Evolutionary conservation across 2,888 invertebrate genomes (phyloP), one percentile per base, ranked within the genome.

Genomic region (Euplexia lucipara): DNA sequence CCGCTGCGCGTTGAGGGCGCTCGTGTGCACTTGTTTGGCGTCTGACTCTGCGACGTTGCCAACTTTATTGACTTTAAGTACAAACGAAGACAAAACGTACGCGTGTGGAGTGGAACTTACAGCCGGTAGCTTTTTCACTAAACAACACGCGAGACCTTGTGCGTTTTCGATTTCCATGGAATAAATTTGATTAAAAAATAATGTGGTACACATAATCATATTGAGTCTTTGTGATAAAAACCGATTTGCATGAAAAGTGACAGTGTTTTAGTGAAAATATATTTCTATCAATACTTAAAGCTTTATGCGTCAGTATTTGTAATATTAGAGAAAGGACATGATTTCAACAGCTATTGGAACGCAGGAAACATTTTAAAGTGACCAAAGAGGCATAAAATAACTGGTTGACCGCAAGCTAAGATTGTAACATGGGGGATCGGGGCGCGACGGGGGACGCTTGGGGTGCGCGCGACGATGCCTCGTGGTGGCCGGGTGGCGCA

Each of bases 1-100:
- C 95, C 95, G 93, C 94, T 95, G 95, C 95, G 95, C 92, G 95
- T 93, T 93, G 95, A 88, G 95, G 95, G 95, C 95, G 95, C 95
- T 90, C 84, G 90, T 88, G 94, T 91, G 88, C 92, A 91, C 92
- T 92, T 94, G 94, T 94, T 94, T 94, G 92, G 95, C 95, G 95
- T 95, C 95, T 93, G 88, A 88, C 88, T 90, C 89, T 91, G 95
- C 95, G 94, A 93, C 94, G 95, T 95, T 96, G 95, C 95, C 95
- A 95, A 92, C 91, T 95, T 91, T 95, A 95, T 94, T 92, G 94
- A 95, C 94, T 92, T n/a, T 88, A 90, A 90, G 92, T 92, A 93
- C 89, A 88, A 91, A 90, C 89, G 89, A 92, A 94, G 93, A 95
- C 93, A 94, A 94, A 94, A 94, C 94, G 94, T 94, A 92, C 94